A percentile compares a stretch with the other conserved stretches of the same genome.
Evolutionary conservation across 2,888 invertebrate species (phyloP).

Genomic region (Drosophila eohydei): DNA sequence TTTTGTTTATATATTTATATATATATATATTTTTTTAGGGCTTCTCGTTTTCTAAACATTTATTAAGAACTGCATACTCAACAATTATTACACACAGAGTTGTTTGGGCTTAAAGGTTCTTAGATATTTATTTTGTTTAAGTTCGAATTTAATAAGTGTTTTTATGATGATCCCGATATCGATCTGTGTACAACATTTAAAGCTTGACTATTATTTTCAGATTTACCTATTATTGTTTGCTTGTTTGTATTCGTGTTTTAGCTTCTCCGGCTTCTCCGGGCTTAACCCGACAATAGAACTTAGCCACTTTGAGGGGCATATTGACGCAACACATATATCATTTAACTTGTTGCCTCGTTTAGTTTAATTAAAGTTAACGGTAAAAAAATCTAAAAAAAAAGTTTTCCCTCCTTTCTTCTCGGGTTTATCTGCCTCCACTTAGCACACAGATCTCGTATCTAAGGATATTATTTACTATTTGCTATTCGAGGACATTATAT

Average conservation of each 20-base stretch:
- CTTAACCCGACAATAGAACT: slow-evolving; percentile 58
- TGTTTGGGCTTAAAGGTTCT: slow-evolving; percentile 23
- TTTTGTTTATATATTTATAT: slow-evolving; percentile 4
- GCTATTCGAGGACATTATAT: slow-evolving; percentile 10
- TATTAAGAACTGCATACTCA: slow-evolving; percentile 53
- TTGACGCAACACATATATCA: slow-evolving; percentile 56
- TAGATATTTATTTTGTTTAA: slow-evolving; percentile 29
- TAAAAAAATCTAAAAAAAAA: slow-evolving; percentile 73
- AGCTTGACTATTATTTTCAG: slow-evolving; percentile 60
- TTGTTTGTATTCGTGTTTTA: slow-evolving; percentile 21
- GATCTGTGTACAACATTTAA: slow-evolving; percentile 72
- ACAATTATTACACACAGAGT: slow-evolving; percentile 58
- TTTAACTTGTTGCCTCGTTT: slow-evolving; percentile 13
- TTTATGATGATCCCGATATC: slow-evolving; percentile 13
- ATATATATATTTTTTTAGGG: slow-evolving; percentile 2
- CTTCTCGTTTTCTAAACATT: slow-evolving; percentile 46
- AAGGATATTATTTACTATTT: slow-evolving; percentile 11
- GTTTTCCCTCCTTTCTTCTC: slow-evolving; percentile 7
- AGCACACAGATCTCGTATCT: slow-evolving; percentile 40
- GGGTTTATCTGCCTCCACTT: slow-evolving; percentile 21
- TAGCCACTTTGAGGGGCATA: slow-evolving; percentile 49
- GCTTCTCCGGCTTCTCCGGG: slow-evolving; percentile 32
- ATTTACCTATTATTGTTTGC: slow-evolving; percentile 15
- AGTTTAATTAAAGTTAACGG: slow-evolving; percentile 58
- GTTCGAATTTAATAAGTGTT: slow-evolving; percentile 33